These are phyloP conservation scores for Drosophila nebulosa DNA, from an alignment of 1,140 invertebrate species.

Conservation along the genomic window DNA sequence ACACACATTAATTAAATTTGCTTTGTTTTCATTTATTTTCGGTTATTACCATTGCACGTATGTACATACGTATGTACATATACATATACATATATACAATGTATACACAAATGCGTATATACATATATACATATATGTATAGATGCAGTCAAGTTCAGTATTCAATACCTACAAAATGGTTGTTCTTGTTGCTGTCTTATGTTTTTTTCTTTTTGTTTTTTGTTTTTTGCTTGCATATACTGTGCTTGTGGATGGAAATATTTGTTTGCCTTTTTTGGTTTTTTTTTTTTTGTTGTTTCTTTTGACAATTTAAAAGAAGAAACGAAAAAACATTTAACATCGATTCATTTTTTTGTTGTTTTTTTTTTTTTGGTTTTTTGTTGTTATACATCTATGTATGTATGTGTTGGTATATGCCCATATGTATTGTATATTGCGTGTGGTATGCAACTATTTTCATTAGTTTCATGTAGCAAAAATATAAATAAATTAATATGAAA, in stretches of 20 bases:
- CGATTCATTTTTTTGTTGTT: conserved; percentile 18
- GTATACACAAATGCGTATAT: conserved; percentile 7
- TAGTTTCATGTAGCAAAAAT: conserved; percentile 4
- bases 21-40: conserved; percentile 12
- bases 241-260: conserved; percentile 38
- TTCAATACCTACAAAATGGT: background rate
- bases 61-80: conserved; percentile 33
- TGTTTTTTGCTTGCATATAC: conserved; percentile 10
- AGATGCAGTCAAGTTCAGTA: conserved; percentile 2
- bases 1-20: background rate
- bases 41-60: conserved; percentile 32
- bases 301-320: background rate
- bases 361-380: conserved; percentile 7
- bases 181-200: background rate
- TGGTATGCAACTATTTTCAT: conserved; percentile 24
- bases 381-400: conserved; percentile 17
- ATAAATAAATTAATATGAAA: conserved; percentile 6
- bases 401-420: conserved; percentile 9
- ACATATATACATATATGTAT: background rate
- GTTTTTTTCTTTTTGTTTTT: conserved; percentile 13
- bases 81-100: conserved; percentile 13
- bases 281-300: background rate
- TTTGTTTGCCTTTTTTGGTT: background rate
- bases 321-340: conserved; percentile 10
- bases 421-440: background rate